phyloP scores from a whole-genome alignment of 2,888 invertebrate genomes.

The Colletes collaris region DNA sequence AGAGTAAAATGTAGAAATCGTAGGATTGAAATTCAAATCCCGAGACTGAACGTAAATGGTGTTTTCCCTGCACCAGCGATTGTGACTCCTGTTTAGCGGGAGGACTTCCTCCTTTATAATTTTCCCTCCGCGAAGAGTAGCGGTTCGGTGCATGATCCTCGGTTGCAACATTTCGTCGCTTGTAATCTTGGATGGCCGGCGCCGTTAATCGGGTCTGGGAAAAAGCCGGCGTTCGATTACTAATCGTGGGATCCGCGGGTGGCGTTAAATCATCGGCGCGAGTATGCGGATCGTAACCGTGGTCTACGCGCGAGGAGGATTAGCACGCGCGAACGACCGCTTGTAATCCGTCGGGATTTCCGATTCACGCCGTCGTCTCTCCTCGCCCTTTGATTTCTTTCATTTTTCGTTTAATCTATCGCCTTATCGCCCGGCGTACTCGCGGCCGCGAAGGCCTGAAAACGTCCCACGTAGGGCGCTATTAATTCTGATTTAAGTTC shows the following conservation, averaged over 20 bases:
- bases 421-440: slow-evolving; percentile 37
- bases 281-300: slow-evolving; percentile 4
- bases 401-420: no score
- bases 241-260: slow-evolving; percentile 26
- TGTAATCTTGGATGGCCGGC: slow-evolving; percentile 2
- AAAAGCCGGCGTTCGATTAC: slow-evolving; percentile 10
- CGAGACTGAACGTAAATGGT: no score
- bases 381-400: no score
- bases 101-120: no score
- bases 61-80: no score
- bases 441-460: slow-evolving; percentile 47
- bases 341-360: slow-evolving; percentile 35
- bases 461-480: slow-evolving; percentile 72
- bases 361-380: slow-evolving; percentile 18
- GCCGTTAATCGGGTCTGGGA: slow-evolving; percentile 18
- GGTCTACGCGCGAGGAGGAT: neutral
- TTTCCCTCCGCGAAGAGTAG: no score
- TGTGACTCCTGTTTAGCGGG: no score
- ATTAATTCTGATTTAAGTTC: slow-evolving; percentile 80
- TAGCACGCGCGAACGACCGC: slow-evolving; percentile 21
- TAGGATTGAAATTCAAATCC: no score
- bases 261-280: slow-evolving; percentile 33
- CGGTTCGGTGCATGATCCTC: no score
- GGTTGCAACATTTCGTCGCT: neutral
- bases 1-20: no score